Evolutionary conservation across 35 echinoderm and acorn worm species (phyloP).

Genomic region (Apostichopus parvimensis): DNA sequence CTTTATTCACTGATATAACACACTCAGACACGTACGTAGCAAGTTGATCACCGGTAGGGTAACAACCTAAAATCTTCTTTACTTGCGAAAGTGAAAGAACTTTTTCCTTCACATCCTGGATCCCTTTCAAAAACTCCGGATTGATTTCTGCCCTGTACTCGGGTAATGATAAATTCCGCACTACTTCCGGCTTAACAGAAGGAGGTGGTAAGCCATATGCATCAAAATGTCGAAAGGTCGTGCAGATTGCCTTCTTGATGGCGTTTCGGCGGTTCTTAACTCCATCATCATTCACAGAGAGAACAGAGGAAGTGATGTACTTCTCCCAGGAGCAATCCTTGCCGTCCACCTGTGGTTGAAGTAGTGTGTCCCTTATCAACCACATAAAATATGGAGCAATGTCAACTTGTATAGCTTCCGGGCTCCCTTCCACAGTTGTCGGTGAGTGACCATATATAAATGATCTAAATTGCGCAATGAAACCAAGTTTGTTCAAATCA

Average conservation of each 20-base stretch:
- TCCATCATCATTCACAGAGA: not conserved
- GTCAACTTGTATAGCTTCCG: not conserved
- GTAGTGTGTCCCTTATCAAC: not conserved
- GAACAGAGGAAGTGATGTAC: not conserved
- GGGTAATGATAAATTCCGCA: conserved; percentile 7
- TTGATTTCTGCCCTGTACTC: not conserved
- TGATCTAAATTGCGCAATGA: conserved; percentile 28
- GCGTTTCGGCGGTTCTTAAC: not conserved
- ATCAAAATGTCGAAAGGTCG: not conserved
- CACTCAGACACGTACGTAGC: not conserved
- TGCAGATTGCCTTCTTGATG: not conserved
- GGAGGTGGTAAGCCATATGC: conserved; percentile 5
- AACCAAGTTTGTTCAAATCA: conserved; percentile 26
- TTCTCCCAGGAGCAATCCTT: not conserved
- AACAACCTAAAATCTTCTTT: not conserved
- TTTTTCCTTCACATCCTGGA: not conserved
- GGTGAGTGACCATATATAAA: not conserved
- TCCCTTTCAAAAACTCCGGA: not conserved
- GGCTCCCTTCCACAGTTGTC: not conserved
- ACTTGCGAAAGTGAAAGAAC: not conserved
- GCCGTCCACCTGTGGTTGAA: conserved; percentile 8
- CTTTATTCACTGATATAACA: not conserved
- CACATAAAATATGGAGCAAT: conserved; percentile 20
- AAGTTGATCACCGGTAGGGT: not conserved
- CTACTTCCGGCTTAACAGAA: not conserved